Base-by-base conservation (phyloP, 23 tunicate species). In the Trididemnum clinides region DNA sequence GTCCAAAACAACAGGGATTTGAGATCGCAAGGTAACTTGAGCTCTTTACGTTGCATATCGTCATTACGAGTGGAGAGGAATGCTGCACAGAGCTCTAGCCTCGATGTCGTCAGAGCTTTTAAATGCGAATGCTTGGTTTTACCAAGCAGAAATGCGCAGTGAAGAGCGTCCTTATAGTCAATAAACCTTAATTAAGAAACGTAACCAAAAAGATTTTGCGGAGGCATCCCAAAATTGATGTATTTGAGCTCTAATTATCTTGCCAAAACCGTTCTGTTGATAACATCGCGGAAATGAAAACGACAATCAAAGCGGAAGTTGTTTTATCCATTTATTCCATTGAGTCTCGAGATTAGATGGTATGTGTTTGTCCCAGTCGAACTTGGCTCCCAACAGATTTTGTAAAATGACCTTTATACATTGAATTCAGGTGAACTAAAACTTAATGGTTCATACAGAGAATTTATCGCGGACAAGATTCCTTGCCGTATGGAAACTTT, bases 151-250 rank as follows among this genome's bases (percentile, higher is more conserved):
- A 83, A 31, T 7, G 87, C 38, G 34, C 92, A 88, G 57, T 74
- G 59, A 51, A 82, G 33, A 10, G 38, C 10, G 3, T 36, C 83
- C 1, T 18, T 19, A 0, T 59, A 57, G 64, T 75, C 39, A 39
- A 83, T 51, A 31, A 83, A 7, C 18, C 87, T 34, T 19, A 82
- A 23, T 34, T 88, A 88, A 57, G 92, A 74, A 18, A 82, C 82
- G 23, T 39, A 71, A 21, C 92, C 87, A 82, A 70, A n/a, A 88
- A 0, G 86, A 57, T 71, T 81, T 49, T 29, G 81, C 77, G 20
- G 87, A 82, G 32, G 87, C 92, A 71, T 88, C 87, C 12, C 74
- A 74, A 34, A 88, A 88, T 35, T 74, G 77, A 83, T 88, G 92
- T 7, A 82, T 58, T 0, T 57, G 83, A 23, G 76, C 77, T 19